Percentiles rank a stretch among this genome's conserved stretches.
Evolutionary conservation across 2,888 invertebrate species (phyloP).

Genomic region (Nomada flava): DNA sequence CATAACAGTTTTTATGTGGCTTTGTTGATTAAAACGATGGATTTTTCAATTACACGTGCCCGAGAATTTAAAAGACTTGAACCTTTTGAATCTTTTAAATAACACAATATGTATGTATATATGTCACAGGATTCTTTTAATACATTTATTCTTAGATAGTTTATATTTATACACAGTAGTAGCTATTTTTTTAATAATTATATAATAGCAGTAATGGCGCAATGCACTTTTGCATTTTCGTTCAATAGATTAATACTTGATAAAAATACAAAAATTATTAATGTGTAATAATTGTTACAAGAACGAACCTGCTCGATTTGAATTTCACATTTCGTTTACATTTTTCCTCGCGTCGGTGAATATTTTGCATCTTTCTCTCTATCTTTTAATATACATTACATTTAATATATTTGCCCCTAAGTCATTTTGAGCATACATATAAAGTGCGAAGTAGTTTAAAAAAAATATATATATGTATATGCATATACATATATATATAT

Average conservation of each 20-base stretch:
- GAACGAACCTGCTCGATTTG: conserved; percentile 72
- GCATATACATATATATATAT: conserved; percentile 23
- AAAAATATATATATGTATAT: neutral
- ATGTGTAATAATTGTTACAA: conserved; percentile 78
- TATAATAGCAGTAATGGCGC: conserved; percentile 78
- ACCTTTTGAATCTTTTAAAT: neutral
- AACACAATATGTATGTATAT: conserved; percentile 40
- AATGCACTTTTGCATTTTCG: conserved; percentile 78
- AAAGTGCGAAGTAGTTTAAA: conserved; percentile 54
- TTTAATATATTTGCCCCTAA: conserved; percentile 56
- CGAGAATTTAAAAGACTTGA: conserved; percentile 2
- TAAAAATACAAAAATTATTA: conserved; percentile 83
- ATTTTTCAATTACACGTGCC: too few species aligned
- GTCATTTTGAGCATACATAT: conserved; percentile 59
- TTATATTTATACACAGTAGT: conserved; percentile 82
- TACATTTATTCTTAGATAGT: conserved; percentile 82
- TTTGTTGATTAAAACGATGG: too few species aligned
- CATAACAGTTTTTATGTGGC: too few species aligned
- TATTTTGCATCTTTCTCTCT: conserved; percentile 56
- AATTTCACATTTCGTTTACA: conserved; percentile 53
- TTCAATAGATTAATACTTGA: conserved; percentile 80
- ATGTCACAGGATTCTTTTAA: conserved; percentile 66
- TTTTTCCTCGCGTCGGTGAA: conserved; percentile 47
- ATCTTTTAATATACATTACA: conserved; percentile 65
- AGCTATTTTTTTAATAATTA: conserved; percentile 74